Base-by-base conservation (phyloP, 1,140 invertebrate genomes). In the Neotoxoptera formosana region DNA sequence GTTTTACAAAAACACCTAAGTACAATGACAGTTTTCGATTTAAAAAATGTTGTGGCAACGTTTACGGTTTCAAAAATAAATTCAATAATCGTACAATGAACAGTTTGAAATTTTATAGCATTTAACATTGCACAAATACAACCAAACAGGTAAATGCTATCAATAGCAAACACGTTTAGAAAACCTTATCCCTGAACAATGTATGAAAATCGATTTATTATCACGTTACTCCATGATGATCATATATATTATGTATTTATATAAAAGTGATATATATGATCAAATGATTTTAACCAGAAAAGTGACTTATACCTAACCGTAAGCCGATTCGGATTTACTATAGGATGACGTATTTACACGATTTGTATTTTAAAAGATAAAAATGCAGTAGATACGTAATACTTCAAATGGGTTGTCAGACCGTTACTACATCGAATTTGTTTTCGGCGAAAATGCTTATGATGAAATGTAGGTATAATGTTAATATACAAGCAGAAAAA, bases 311-410 rank as follows among this genome's bases (percentile, higher is more conserved):
- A 56, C 88, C 47, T 17, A 56, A 67, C 53, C 11, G n/a, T 60
- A 67, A 90, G 89, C 41, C 89, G 89, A 67, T 45, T 90, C 25
- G 25, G 11, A n/a, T 90, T 67, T 67, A 90, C 89, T 60, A 41
- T 41, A 90, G 34, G 51, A 56, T 41, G 88, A 90, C 34, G 51
- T 30, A 60, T 90, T 90, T 90, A 90, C 89, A 60, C 53, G 36
- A 45, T 60, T 90, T 90, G 21, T 90, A 67, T 45, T 90, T 90
- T 67, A 60, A 67, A 90, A 90, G 36, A 90, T 90, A 90, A 67
- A 90, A 67, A 60, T 67, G 45, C 56, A 60, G 53, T 36, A 56
- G 23, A 36, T n/a, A 45, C 56, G 56, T 45, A 90, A 45, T 45
- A 90, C 89, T 90, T 20, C 60, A 67, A 67, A 67, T 90, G 25